Base-by-base conservation (phyloP, 2,113 vertebrate genomes). In the Rhinogobius similis region DNA sequence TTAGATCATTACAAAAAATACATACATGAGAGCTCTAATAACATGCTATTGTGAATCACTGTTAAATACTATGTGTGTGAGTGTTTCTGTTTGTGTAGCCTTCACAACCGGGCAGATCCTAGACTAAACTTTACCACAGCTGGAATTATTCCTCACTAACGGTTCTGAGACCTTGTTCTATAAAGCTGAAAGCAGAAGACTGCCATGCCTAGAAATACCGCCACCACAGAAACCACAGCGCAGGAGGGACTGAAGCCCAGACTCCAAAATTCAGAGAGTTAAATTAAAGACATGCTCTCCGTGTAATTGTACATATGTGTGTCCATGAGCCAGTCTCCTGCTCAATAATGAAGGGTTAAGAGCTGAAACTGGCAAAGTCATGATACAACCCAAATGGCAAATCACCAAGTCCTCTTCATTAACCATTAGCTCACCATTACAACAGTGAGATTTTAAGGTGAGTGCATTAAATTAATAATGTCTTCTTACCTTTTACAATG, bases 231-330 rank as follows among this genome's bases (percentile, higher is more conserved):
- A 90, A 61, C 89, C 89, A 77, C 85, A 76, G 68, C 77, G 78
- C 82, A 84, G 89, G 73, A 86, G 83, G 83, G 83, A 84, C 67
- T 26, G 70, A 55, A 77, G 56, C 76, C 83, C 77, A 84, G 85
- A 78, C 80, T 82, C 82, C 76, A 78, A 86, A 83, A 88, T 59
- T 79, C 66, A 32, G 68, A 32, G 67, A 73, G 63, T 69, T 48
- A 91, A 92, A 90, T 92, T 90, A 92, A 88, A 92, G 90, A 76
- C 88, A 86, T 59, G 36, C 76, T 46, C 80, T 71, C 65, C 38
- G 67, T 82, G 78, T 91, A 90, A 91, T 90, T 92, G 86, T 78
- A 88, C 77, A 74, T 82, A 73, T 72, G 89, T 63, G 73, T 88
- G 83, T 86, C 82, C 85, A 73, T 86, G 85, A 85, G 72, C 86